Evolutionary conservation across 2,797 vertebrate species (phyloP).

Genomic region (Glyptemys insculpta): DNA sequence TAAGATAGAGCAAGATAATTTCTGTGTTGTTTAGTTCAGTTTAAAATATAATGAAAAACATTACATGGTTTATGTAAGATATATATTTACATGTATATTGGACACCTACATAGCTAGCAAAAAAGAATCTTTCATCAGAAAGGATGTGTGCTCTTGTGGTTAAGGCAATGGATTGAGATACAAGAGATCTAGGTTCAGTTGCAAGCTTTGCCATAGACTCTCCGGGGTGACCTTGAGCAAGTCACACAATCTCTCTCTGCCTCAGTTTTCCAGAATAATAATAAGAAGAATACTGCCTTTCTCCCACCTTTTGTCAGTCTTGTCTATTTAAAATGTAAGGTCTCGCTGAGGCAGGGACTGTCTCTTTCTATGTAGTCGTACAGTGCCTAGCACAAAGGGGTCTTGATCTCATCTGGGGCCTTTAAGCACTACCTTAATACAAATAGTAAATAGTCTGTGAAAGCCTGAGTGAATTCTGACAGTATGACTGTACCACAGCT

Average conservation of each 20-base stretch:
- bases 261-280: background rate
- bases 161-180: background rate
- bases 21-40: background rate
- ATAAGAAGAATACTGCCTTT: background rate
- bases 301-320: background rate
- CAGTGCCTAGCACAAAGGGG: background rate
- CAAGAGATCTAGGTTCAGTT: background rate
- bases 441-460: background rate
- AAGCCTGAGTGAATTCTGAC: background rate
- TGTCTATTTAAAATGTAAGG: background rate
- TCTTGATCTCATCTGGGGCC: background rate
- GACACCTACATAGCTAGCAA: background rate
- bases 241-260: background rate
- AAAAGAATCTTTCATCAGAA: background rate
- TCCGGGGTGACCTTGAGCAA: background rate
- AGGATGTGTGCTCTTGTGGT: background rate
- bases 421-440: background rate
- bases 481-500: background rate
- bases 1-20: background rate
- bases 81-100: background rate
- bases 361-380: background rate
- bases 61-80: rapidly evolving
- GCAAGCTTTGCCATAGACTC: background rate
- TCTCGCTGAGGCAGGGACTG: background rate
- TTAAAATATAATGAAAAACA: background rate